These are phyloP conservation scores for Branchipolynoe longqiensis DNA, from an alignment of 2,888 invertebrate species.

Conservation along the genomic window DNA sequence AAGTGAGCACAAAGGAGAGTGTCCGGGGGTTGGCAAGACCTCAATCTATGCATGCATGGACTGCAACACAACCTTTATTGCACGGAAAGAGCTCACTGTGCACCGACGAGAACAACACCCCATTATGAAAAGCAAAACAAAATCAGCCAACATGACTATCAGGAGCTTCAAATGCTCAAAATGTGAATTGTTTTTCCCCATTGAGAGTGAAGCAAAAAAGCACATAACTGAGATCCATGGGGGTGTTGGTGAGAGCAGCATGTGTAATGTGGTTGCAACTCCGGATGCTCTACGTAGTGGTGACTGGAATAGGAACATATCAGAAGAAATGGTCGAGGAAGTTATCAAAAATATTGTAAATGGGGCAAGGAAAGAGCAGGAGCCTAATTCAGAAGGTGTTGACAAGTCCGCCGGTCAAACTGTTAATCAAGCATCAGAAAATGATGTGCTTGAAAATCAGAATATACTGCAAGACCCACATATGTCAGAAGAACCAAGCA, in stretches of 20 bases:
- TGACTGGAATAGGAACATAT: conserved; percentile 1
- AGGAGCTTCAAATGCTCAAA: conserved; percentile 33
- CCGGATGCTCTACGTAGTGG: background rate
- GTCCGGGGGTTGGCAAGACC: conserved; percentile 46
- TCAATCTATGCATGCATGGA: conserved; percentile 34
- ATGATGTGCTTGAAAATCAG: too few relatives aligned
- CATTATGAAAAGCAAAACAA: background rate
- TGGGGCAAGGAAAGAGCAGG: background rate
- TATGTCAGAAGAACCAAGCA: background rate
- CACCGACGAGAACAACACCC: background rate
- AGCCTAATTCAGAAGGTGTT: background rate
- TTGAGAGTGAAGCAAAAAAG: conserved; percentile 1
- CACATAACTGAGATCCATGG: conserved; percentile 33
- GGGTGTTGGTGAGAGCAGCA: background rate
- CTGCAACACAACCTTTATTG: conserved; percentile 16
- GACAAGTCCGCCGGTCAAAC: background rate
- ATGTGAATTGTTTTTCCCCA: conserved; percentile 31
- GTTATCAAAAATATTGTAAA: conserved; percentile 10
- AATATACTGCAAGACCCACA: too few relatives aligned
- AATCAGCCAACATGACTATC: background rate
- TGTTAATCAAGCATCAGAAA: too few relatives aligned
- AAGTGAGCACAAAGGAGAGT: conserved; percentile 47
- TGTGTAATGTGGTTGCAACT: conserved; percentile 49
- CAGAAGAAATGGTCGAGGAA: conserved; percentile 19
- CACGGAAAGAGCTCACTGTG: background rate